Evolutionary conservation across 2,888 invertebrate genomes (phyloP).

Genomic region (Noctuana brunneofusca): DNA sequence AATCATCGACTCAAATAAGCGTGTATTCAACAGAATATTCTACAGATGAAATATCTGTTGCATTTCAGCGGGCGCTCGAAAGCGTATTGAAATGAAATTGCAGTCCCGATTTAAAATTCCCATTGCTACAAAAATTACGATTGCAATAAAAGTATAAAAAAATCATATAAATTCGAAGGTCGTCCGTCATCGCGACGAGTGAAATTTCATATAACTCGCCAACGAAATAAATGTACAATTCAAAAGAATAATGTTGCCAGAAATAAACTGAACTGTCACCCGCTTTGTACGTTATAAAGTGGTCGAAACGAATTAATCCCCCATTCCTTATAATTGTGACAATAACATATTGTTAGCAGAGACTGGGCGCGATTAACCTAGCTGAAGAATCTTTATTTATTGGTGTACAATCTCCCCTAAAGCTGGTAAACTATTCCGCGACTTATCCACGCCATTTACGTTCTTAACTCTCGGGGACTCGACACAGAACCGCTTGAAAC

Average conservation of each 20-base stretch:
- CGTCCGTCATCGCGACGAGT: conserved; percentile 31
- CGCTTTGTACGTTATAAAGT: conserved; percentile 58
- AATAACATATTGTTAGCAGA: conserved; percentile 64
- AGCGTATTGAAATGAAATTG: conserved; percentile 26
- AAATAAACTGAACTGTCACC: conserved; percentile 60
- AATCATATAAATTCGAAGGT: conserved; percentile 26
- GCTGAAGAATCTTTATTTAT: conserved; percentile 60
- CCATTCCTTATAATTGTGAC: conserved; percentile 68
- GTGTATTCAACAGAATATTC: conserved; percentile 8
- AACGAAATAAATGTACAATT: conserved; percentile 35
- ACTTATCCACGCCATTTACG: conserved; percentile 14
- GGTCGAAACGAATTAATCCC: conserved; percentile 67
- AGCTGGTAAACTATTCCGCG: conserved; percentile 23
- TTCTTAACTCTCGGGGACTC: background rate
- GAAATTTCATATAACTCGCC: conserved; percentile 32
- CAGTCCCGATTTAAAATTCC: conserved; percentile 20
- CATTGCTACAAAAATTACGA: conserved; percentile 29
- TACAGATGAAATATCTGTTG: conserved; percentile 30
- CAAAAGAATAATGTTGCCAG: conserved; percentile 36
- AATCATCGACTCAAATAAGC: conserved; percentile 22
- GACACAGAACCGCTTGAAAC: conserved; percentile 33
- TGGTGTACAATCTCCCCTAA: conserved; percentile 40
- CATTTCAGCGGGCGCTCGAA: conserved; percentile 27
- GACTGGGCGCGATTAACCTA: conserved; percentile 57
- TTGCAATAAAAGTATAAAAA: conserved; percentile 31